Base-by-base conservation (phyloP, 1,140 invertebrate species). In the Procambarus virginalis region DNA sequence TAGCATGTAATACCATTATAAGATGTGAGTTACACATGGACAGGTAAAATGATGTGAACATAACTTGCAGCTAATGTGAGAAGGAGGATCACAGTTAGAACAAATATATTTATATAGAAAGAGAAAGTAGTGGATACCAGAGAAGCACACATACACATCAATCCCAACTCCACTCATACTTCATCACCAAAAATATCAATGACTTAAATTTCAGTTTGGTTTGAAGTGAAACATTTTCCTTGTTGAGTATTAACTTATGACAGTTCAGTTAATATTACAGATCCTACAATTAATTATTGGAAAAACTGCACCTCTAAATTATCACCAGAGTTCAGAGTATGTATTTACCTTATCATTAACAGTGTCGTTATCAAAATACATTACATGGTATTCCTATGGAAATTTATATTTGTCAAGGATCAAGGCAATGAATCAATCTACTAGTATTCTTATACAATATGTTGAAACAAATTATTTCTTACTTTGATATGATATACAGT, bases 141-240 rank as follows among this genome's bases (percentile, higher is more conserved):
- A 34, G 34, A 34, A 34, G 34, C 34, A 34, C 34, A 34, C 34
- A 55, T 22, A 73, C n/a, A 73, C 8, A 73, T 34, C 14, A 73
- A 34, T 73, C 68, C n/a, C 22, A 34, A 73, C 34, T 73, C 68
- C 68, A 73, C 68, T 73, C 68, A 34, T 73, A 73, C 68, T 34
- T 73, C 68, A 73, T 73, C 20, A 45, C 22, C 5, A 2, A 34
- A 34, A 4, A 22, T 73, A 5, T 73, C 22, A 34, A 34, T 73
- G 4, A 34, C 34, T 73, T 73, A 34, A 73, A 34, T 45, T 34
- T 73, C 5, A 73, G 10, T 34, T 73, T 73, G n/a, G n/a, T 34
- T 5, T 73, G 68, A 73, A 73, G n/a, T 73, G 68, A 73, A 73
- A 73, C n/a, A 73, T 73, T 73, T 20, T 22, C 22, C n/a, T 73